Conservation (phyloP, 2,113 vertebrate genomes). For the Monopterus albus region DNA sequence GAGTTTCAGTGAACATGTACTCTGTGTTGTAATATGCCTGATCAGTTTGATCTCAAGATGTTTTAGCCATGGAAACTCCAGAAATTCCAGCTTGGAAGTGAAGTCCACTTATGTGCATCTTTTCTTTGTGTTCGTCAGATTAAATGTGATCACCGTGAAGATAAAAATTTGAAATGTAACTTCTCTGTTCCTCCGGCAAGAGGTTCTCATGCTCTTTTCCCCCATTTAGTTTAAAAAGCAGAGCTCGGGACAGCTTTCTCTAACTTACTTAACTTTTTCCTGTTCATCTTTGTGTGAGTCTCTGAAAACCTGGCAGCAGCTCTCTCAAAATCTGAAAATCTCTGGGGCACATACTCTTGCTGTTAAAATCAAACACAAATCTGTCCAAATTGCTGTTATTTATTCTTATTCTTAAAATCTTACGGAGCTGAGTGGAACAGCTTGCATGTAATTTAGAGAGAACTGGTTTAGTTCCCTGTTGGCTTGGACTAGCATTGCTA, state of each 20-base stretch:
- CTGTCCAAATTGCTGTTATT: constrained; percentile 43
- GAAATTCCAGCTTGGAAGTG: neutral
- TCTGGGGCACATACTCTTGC: constrained; percentile 36
- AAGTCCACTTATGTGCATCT: neutral
- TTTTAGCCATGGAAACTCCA: neutral
- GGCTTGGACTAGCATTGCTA: constrained; percentile 44
- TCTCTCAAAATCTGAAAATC: constrained; percentile 7
- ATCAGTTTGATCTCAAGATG: constrained; percentile 37
- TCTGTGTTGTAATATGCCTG: constrained; percentile 3
- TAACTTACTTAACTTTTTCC: too few species aligned
- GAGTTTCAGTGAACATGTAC: constrained; percentile 12
- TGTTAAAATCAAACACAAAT: constrained; percentile 59
- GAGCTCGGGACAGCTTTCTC: neutral
- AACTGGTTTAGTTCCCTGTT: constrained; percentile 57
- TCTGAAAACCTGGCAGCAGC: constrained; percentile 20
- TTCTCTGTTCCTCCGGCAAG: neutral
- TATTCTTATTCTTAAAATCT: constrained; percentile 32
- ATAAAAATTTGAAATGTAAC: constrained; percentile 13
- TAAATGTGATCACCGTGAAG: constrained; percentile 13
- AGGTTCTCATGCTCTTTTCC: neutral
- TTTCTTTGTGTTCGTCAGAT: constrained; percentile 14
- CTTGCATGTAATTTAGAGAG: constrained; percentile 53
- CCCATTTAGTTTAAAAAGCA: neutral
- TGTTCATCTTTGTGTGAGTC: neutral
- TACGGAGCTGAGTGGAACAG: constrained; percentile 31